Percentiles rank a stretch among this genome's conserved stretches.
Conservation (phyloP, 2,113 vertebrate genomes). For the Zosterops borbonicus region DNA sequence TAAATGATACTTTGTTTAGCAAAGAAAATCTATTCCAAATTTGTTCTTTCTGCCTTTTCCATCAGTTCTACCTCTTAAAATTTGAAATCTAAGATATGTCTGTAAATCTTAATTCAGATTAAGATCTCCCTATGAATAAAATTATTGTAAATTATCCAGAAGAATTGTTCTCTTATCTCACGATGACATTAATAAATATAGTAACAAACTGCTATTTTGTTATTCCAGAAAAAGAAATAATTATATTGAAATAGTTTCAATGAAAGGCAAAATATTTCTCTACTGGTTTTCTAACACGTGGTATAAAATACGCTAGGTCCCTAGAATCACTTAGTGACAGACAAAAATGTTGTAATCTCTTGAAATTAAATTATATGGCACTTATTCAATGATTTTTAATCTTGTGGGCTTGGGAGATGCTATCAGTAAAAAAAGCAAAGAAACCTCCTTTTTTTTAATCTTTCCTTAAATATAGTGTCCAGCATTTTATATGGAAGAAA, state of each 20-base stretch:
- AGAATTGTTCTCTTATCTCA: neutral
- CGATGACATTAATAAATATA: neutral
- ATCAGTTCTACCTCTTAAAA: neutral
- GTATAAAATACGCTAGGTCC: neutral
- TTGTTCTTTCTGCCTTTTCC: neutral
- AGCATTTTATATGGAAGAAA: neutral
- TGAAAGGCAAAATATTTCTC: neutral
- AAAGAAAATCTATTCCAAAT: neutral
- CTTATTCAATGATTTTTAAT: slow-evolving; percentile 3
- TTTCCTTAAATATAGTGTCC: neutral
- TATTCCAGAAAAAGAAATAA: neutral
- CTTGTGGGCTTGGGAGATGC: neutral
- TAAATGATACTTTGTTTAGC: neutral
- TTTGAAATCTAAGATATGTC: neutral
- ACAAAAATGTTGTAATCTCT: neutral
- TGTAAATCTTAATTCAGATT: neutral
- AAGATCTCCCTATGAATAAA: neutral
- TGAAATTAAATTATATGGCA: neutral
- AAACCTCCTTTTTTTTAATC: neutral
- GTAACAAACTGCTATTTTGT: neutral
- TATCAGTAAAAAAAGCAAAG: neutral
- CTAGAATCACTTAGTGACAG: neutral
- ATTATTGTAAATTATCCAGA: neutral
- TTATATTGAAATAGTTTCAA: slow-evolving; percentile 10
- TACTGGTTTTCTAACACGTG: neutral